Evolutionary conservation across 2,888 invertebrate genomes (phyloP).

Genomic region (Sussaba pulchella): DNA sequence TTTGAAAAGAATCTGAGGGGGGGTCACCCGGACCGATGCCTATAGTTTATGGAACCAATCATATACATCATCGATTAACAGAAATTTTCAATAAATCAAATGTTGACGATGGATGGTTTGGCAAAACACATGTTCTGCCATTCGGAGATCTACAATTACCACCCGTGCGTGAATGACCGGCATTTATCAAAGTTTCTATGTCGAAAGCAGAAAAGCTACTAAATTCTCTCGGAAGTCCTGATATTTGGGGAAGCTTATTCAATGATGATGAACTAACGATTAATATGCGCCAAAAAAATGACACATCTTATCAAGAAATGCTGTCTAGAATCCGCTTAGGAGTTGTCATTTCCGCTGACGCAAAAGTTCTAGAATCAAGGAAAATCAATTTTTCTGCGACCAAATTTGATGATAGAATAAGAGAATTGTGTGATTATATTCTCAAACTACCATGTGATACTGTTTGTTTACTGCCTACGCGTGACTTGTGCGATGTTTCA

Average conservation of each 20-base stretch:
- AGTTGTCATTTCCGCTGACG: no score
- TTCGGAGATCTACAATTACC: conserved; percentile 79
- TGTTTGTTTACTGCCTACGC: no score
- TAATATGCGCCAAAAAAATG: conserved; percentile 72
- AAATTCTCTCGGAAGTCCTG: conserved; percentile 29
- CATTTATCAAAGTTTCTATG: conserved; percentile 23
- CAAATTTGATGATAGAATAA: conserved; percentile 17
- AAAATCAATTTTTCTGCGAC: background rate
- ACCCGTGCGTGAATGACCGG: conserved; percentile 73
- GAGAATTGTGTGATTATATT: no score
- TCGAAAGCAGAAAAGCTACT: no score
- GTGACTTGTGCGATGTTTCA: no score
- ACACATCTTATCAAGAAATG: conserved; percentile 9
- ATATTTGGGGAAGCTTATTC: conserved; percentile 73
- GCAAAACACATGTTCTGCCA: conserved; percentile 73
- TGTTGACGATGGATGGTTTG: conserved; percentile 76
- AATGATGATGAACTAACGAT: conserved; percentile 72
- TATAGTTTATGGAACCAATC: no score
- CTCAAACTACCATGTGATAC: no score
- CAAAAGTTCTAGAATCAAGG: no score
- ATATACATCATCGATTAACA: conserved; percentile 70
- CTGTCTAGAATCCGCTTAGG: conserved; percentile 6
- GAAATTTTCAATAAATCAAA: conserved; percentile 76
- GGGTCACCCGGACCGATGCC: no score
- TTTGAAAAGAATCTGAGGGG: no score